These are phyloP conservation scores for Lampropteryx suffumata DNA, from an alignment of 2,888 invertebrate species.

Conservation along the genomic window DNA sequence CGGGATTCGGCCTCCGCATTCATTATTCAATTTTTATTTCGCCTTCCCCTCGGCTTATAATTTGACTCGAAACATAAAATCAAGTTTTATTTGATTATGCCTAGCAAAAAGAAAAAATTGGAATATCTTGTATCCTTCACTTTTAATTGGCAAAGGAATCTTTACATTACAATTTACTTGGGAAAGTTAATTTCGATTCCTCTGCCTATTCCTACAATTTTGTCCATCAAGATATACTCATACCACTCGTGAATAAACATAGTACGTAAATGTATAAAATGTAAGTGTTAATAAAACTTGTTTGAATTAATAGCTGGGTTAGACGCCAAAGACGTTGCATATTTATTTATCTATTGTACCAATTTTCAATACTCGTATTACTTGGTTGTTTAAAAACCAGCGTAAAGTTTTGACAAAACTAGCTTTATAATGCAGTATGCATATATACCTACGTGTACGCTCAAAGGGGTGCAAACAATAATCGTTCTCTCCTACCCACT, in stretches of 20 bases:
- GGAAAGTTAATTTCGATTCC: conserved; percentile 52
- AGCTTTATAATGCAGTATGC: background rate
- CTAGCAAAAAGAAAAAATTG: conserved; percentile 65
- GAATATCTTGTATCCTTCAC: conserved; percentile 70
- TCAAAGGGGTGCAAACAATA: conserved; percentile 37
- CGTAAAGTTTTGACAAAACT: conserved; percentile 5
- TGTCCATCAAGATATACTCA: too few species aligned
- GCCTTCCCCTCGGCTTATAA: conserved; percentile 79
- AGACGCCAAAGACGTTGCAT: too few species aligned
- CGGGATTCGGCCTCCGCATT: conserved; percentile 77
- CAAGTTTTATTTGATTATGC: conserved; percentile 81
- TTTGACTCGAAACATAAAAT: conserved; percentile 82
- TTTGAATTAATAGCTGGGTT: too few species aligned
- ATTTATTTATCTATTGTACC: background rate
- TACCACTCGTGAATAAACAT: too few species aligned
- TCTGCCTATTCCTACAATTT: conserved; percentile 22
- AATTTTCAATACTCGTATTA: background rate
- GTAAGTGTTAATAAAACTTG: too few species aligned
- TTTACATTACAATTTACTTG: conserved; percentile 57
- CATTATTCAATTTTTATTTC: conserved; percentile 83
- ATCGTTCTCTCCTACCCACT: conserved; percentile 31
- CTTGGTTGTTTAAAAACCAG: background rate
- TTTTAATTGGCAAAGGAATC: conserved; percentile 65
- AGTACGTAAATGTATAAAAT: too few species aligned
- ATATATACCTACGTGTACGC: conserved; percentile 6